Base-by-base conservation (phyloP, 2,888 invertebrate species). In the Therioaphis trifolii region DNA sequence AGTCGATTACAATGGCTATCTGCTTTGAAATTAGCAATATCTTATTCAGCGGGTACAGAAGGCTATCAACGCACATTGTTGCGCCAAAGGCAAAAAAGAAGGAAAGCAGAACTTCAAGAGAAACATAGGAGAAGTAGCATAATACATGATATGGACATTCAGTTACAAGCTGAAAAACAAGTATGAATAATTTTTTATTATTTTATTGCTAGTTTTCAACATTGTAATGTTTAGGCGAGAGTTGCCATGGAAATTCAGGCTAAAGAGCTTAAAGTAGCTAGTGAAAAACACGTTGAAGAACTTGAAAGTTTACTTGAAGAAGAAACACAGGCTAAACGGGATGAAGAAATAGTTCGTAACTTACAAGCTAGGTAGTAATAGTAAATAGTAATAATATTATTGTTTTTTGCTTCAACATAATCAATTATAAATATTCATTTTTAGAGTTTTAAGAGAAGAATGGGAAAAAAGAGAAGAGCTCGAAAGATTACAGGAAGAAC, bases 391-490 rank as follows among this genome's bases (percentile, higher is more conserved):
- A 58, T 12, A 18, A 7, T 40, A 72, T 43, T 40, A 3, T 24
- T 43, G 27, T 46, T n/a, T n/a, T n/a, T n/a, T n/a, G n/a, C n/a
- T n/a, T 63, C 63, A 61, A 35, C 29, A 75, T 40, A 35, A 3
- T 21, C 11, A 68, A 68, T 68, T n/a, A n/a, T 35, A n/a, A 12
- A 72, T 18, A 79, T 5, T 4, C 21, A n/a, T 2, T 86, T 84
- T 27, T 80, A 91, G 92, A 86, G 93, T 95, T 72, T 89, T 95
- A 86, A 92, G 93, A 75, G 95, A 95, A 89, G 95, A 95, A 90
- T 95, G 94, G 94, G 94, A 94, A 87, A 93, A 93, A 87, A 89
- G 95, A 86, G 95, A 95, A 88, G 94, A 95, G 88, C 88, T 95
- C 86, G 95, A 95, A 89, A 90, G 91, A 86, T 89, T 95, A n/a